Base-by-base conservation (phyloP, 2,113 vertebrate genomes). In the Triplophysa siluroides region DNA sequence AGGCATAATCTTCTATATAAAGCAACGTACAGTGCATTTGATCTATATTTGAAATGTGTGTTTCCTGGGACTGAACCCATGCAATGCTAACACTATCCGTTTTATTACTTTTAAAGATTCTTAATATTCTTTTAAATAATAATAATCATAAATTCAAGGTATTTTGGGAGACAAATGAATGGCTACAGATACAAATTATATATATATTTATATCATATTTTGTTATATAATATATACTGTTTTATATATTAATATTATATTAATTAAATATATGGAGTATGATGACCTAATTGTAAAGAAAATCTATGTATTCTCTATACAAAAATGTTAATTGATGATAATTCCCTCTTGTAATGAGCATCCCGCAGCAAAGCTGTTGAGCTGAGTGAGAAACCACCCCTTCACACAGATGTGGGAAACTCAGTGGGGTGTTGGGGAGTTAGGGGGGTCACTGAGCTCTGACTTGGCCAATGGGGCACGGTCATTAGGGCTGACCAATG, bases 401-500 rank as follows among this genome's bases (percentile, higher is more conserved):
- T 88, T 66, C 88, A 87, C 90, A 90, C 92, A 93, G 91, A 93
- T 93, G 92, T 93, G 92, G 88, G 91, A 90, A 93, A 88, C 90
- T 90, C 92, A 81, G 88, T 89, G 90, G 89, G 87, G 87, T 88
- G 84, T 85, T 88, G 74, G 82, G 61, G 61, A 54, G 38, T 47
- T 24, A 38, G 88, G 85, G 45, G 89, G 89, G 83, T 91, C 81
- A 81, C 79, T 82, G 84, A 88, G 81, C 87, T 86, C 84, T 89
- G 89, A 86, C 84, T 90, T 85, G 88, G 93, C 88, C 91, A 91
- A 90, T 92, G 92, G 92, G 90, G 92, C 94, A 96, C 94, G 95
- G 96, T 96, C 96, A 96, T 95, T 92, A 92, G 92, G 90, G 88
- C 90, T 80, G 92, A 91, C 92, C 93, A 88, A 93, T 87, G 89